Conservation (phyloP, 1,140 invertebrate genomes). For the Pachyrhynchus sulphureomaculatus region DNA sequence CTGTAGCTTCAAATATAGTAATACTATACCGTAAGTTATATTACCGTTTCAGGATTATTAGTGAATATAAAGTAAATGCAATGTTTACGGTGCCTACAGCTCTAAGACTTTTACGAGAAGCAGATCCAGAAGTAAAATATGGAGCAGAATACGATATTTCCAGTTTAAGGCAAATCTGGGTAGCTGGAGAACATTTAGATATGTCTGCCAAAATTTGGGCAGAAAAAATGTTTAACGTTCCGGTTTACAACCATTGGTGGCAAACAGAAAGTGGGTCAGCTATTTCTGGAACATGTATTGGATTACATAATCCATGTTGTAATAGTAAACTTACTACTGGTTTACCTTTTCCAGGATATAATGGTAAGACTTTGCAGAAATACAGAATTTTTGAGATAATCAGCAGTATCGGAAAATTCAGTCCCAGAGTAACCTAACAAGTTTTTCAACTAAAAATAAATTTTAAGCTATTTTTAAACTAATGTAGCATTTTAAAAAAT, state of each 20-base stretch:
- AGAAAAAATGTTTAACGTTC: conserved; percentile 75
- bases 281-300: conserved; percentile 81
- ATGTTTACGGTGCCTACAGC: conserved; percentile 91
- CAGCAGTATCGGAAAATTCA: no score
- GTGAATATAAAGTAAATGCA: conserved; percentile 79
- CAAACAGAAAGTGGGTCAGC: conserved; percentile 92
- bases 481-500: no score
- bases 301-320: conserved; percentile 64
- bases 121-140: conserved; percentile 68
- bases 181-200: conserved; percentile 93
- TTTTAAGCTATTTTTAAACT: background rate
- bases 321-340: conserved; percentile 71
- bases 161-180: conserved; percentile 77
- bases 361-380: no score
- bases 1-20: no score
- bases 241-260: conserved; percentile 94
- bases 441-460: background rate
- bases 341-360: conserved; percentile 79
- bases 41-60: conserved; percentile 75
- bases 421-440: no score
- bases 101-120: conserved; percentile 77
- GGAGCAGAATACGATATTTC: conserved; percentile 70
- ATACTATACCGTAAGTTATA: no score
- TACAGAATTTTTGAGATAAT: no score
- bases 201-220: conserved; percentile 88